Evolutionary conservation across 2,888 invertebrate species (phyloP), one percentile per base, ranked within the genome.

Genomic region (Amphipyra berbera): DNA sequence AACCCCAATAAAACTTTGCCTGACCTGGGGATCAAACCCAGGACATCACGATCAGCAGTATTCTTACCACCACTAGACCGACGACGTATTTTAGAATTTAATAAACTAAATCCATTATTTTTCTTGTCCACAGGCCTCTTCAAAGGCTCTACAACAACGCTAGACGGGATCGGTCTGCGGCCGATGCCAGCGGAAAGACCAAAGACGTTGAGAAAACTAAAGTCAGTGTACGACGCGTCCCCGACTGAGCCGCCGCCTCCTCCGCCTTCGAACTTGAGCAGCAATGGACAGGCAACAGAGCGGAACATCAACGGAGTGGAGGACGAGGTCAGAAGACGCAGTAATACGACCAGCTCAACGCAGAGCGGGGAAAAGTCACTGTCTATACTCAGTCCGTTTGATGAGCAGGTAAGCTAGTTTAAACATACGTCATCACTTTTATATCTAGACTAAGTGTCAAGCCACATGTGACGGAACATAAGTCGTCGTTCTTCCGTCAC

Each of bases 301-400:
- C 81, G 90, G 61, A 87, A 79, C 61, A 55, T 88, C 83, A 93
- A 93, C 73, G 94, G 93, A 13, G 87, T 91, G 41, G 95, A 95
- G 30, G 96, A 96, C 21, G 95, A 95, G 79, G 95, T 95, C 75
- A 88, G 93, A 53, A 86, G 93, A 68, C 82, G 92, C 40, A 95
- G 92, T 64, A 94, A 93, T 41, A 95, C 92, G 10, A 93, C 89
- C 57, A 91, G 90, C 47, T 92, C 92, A 12, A 95, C 89, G 48
- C 93, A 91, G 59, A 95, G 93, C 54, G 92, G 90, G 21, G 95
- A 95, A 68, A 95, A 95, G 81, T 94, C 95, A 30, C 82, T 95
- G 68, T 95, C 95, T 49, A 95, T 98, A 78, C 95, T 98, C 79
- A 98, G 98, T 86, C 98, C 98, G 2, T 98, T 98, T 90, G 98